Evolutionary conservation across 2,888 invertebrate genomes (phyloP), one percentile per base, ranked within the genome.

Genomic region (Netelia inedita): DNA sequence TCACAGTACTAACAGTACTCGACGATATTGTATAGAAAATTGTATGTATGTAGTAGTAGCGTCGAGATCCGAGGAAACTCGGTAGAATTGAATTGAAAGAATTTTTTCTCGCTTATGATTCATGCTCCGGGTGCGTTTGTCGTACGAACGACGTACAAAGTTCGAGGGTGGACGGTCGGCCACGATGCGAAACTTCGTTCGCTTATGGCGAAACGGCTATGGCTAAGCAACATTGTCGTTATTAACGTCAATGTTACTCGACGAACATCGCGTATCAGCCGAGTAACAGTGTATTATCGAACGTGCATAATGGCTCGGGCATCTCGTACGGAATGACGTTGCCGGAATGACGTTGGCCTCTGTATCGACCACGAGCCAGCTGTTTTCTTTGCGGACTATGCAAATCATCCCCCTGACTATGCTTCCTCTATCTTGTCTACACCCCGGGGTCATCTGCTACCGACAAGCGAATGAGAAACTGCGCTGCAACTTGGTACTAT

Each of bases 361-460:
- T 50, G 69, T 21, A 57, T 71, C 59, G 19, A 21, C 16, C 57
- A 16, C 57, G 21, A 59, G 59, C 66, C 59, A 59, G 71, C 76
- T 84, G 80, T 84, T 84, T 84, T 84, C 80, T 76, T 84, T 80
- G 46, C 76, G 80, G 84, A 73, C 72, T 76, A 80, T 72, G 80
- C 63, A 76, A 72, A 84, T 84, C 76, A 84, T 84, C 61, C 66
- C 28, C 46, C 23, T 63, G n/a, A 9, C 19, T 55, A 65, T 63
- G 55, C 23, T 21, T 63, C 46, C 53, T 71, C 43, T 41, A 71
- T 19, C 57, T 57, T n/a, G 57, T 57, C 46, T 35, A 43, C 46
- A 35, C 46, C 66, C 28, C 61, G n/a, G 53, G 82, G 73, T 53
- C 46, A 71, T 83, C 74, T 78, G 76, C 76, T 59, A 53, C 43